A percentile compares a stretch with the other conserved stretches of the same genome.
phyloP scores from a whole-genome alignment of 2,797 vertebrate genomes.

The Silurus aristotelis region DNA sequence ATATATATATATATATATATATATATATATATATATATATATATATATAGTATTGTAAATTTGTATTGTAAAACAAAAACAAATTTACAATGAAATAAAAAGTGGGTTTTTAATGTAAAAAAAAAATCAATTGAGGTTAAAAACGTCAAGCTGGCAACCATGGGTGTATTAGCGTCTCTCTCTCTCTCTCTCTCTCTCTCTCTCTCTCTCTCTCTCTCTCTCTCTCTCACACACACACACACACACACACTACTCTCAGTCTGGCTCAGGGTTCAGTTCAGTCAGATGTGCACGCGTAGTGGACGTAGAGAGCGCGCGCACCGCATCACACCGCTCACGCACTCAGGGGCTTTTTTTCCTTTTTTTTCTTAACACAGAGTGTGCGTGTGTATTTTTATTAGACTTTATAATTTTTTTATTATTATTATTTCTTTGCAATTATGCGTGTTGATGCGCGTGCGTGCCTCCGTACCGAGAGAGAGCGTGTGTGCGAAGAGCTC shows the following conservation, averaged over 20 bases:
- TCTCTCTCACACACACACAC: background rate
- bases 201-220: background rate
- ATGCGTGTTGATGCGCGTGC: background rate
- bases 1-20: too few relatives aligned
- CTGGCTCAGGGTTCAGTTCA: background rate
- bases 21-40: too few relatives aligned
- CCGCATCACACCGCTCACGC: conserved; percentile 4
- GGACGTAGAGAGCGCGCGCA: background rate
- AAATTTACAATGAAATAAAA: too few relatives aligned
- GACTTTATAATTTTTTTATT: background rate
- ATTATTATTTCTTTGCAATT: background rate
- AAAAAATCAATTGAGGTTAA: fast-evolving
- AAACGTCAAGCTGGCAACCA: background rate
- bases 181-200: conserved; percentile 23
- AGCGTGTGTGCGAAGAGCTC: background rate
- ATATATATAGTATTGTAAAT: too few relatives aligned
- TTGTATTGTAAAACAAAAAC: too few relatives aligned
- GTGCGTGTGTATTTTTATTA: background rate
- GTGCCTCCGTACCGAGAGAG: background rate
- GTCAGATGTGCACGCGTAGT: conserved; percentile 10
- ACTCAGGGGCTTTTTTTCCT: background rate
- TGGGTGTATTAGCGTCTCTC: background rate
- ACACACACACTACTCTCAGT: background rate
- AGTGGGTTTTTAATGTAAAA: too few relatives aligned
- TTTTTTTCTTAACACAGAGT: too few relatives aligned